Evolutionary conservation across 2,113 vertebrate species (phyloP).

Genomic region (Antechinus flavipes): DNA sequence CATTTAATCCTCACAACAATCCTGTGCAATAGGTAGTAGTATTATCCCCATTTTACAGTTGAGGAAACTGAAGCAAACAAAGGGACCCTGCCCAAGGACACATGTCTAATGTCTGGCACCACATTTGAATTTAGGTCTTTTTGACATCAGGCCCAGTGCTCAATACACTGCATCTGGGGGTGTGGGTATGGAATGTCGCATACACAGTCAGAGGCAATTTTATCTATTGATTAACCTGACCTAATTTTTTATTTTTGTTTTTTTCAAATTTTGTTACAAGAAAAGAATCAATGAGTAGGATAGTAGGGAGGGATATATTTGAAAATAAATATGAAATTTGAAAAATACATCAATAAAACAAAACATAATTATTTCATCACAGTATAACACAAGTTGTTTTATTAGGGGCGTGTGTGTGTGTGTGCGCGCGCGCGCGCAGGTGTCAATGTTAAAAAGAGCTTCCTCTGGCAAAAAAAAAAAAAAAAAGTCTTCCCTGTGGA

Average conservation of each 20-base stretch:
- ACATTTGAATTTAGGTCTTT: background rate
- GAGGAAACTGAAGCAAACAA: background rate
- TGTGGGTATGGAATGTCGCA: background rate
- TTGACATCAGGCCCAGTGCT: too few species aligned
- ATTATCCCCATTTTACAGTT: background rate
- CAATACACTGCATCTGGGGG: too few species aligned
- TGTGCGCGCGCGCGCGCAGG: too few species aligned
- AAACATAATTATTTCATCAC: background rate
- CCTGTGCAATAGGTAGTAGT: background rate
- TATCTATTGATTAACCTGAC: background rate
- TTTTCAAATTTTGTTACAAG: background rate
- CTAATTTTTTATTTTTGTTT: background rate
- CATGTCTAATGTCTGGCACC: background rate
- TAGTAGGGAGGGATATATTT: background rate
- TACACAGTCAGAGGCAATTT: background rate
- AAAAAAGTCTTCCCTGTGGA: background rate
- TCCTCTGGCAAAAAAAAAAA: background rate
- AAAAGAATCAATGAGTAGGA: background rate
- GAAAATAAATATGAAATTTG: background rate
- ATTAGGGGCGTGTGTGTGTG: background rate
- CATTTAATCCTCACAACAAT: background rate
- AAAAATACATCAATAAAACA: background rate
- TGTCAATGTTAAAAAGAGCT: background rate
- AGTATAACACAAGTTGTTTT: background rate
- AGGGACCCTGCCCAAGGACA: background rate